These are phyloP conservation scores for Terrapene triunguis DNA, from an alignment of 2,113 vertebrate genomes.

Conservation along the genomic window DNA sequence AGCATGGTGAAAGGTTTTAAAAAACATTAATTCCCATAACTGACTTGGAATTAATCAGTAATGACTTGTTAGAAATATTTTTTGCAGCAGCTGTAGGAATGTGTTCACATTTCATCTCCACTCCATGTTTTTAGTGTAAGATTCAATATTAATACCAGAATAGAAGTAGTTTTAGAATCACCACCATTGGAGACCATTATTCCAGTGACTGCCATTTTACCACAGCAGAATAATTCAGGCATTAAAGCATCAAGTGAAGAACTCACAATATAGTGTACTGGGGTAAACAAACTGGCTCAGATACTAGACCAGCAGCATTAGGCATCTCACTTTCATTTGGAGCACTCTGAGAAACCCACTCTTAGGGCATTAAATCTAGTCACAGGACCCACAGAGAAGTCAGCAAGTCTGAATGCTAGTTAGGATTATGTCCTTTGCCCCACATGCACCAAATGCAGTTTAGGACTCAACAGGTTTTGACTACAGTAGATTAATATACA, in stretches of 20 bases:
- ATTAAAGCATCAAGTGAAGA: not conserved
- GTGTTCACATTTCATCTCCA: not conserved
- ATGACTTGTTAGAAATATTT: not conserved
- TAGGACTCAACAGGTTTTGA: accelerated
- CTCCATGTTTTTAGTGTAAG: not conserved
- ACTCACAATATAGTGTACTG: not conserved
- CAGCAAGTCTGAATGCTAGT: not conserved
- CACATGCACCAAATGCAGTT: not conserved
- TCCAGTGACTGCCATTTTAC: not conserved
- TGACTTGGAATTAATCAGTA: too few relatives aligned
- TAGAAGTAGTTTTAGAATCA: not conserved
- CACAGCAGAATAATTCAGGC: not conserved
- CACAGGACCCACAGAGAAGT: not conserved
- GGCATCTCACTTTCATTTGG: not conserved
- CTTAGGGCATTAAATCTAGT: not conserved
- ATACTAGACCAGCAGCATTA: not conserved
- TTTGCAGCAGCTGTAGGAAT: not conserved
- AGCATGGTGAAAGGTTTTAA: too few relatives aligned
- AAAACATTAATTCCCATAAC: not conserved
- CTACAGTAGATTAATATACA: not conserved
- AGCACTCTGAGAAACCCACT: accelerated
- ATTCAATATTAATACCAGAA: not conserved
- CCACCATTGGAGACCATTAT: not conserved
- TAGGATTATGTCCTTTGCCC: not conserved
- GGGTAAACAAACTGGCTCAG: not conserved